Conservation (phyloP, 2,888 invertebrate genomes). For the Synergus itoensis region DNA sequence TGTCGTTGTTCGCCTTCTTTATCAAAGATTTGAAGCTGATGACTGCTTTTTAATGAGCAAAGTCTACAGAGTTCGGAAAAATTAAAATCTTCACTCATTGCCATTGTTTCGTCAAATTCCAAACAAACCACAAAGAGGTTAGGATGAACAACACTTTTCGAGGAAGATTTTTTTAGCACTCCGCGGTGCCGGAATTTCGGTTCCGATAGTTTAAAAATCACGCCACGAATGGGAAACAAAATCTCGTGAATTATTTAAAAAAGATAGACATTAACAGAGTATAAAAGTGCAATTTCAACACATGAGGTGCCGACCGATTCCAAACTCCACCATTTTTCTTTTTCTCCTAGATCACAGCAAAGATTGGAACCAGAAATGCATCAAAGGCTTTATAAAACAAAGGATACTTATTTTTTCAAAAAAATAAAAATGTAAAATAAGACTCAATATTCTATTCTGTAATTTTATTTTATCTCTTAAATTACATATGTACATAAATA, state of each 20-base stretch:
- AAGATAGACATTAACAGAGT: constrained; percentile 24
- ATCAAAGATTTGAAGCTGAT: constrained; percentile 85
- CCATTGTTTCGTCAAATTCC: constrained; percentile 80
- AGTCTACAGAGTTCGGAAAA: constrained; percentile 86
- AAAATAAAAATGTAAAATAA: background rate
- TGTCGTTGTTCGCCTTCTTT: constrained; percentile 86
- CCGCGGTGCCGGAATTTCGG: background rate
- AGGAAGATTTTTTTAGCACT: background rate
- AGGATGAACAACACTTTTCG: background rate
- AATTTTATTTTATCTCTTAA: background rate
- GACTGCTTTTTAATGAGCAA: constrained; percentile 85
- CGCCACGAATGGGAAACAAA: background rate
- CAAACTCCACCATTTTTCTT: constrained; percentile 29
- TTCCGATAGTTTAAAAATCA: background rate
- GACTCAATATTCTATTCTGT: background rate
- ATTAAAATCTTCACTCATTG: constrained; percentile 83
- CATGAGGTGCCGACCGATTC: constrained; percentile 32
- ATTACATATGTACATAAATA: background rate
- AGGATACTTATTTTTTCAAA: background rate
- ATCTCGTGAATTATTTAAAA: background rate
- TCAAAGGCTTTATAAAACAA: background rate
- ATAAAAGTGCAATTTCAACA: constrained; percentile 23
- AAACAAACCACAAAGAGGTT: constrained; percentile 43
- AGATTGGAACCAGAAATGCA: background rate
- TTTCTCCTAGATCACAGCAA: background rate